Base-by-base conservation (phyloP, 1,140 invertebrate species). In the Pristionchus pacificus region DNA sequence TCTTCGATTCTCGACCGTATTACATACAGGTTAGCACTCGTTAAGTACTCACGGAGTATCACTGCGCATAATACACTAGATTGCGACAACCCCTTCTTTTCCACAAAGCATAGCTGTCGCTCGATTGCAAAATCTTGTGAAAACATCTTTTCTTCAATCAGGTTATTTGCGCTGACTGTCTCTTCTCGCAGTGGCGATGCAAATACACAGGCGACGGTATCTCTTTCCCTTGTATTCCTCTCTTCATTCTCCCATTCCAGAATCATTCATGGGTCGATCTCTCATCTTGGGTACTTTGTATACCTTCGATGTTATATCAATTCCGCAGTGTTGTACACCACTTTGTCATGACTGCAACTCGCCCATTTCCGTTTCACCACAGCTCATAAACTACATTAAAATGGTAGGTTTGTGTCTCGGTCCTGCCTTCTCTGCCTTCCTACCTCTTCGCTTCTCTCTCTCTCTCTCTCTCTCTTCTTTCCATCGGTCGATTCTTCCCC, bases 141-240 rank as follows among this genome's bases (percentile, higher is more conserved):
- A n/a, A n/a, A n/a, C n/a, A n/a, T n/a, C n/a, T 60, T 19, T 58
- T 73, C 31, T 73, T 62, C 29, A 65, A 68, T 29, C 71, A 73
- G 55, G 65, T 64, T 49, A 38, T 73, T 1, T 73, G 71, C 55
- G 71, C 57, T 15, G 31, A 60, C 19, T 73, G 71, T 28, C 71
- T 73, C 2, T 73, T 65, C 65, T 68, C 71, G 1, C 61, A 73
- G 55, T 73, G 71, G 71, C 60, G 59, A 31, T 73, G 71, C 49
- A 38, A 60, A n/a, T 58, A 68, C 31, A 68, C 65, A 58, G 65
- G 67, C 33, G 64, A 63, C n/a, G 65, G 66, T 61, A 38, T 64
- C 19, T 71, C 61, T n/a, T 60, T 2, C 33, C 57, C n/a, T 57
- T 67, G 3, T 38, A 19, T 67, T 24, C 60, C 65, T 38, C 27